phyloP scores from a whole-genome alignment of 2,888 invertebrate genomes.

The Drosophila suboccidentalis region DNA sequence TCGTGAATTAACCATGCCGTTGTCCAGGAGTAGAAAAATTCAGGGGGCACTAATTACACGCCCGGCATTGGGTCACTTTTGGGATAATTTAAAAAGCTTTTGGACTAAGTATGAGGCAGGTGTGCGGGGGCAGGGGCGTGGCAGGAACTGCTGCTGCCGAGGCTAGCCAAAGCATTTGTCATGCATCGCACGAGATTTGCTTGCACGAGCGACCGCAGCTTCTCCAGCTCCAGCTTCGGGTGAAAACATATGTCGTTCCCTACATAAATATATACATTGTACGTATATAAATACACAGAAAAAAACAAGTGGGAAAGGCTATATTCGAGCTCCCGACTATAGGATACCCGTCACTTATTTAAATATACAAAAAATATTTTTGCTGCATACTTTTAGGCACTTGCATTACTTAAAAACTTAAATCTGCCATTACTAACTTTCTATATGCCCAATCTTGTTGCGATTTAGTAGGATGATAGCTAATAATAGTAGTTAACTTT shows the following conservation, averaged over 20 bases:
- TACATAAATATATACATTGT: slow-evolving; percentile 24
- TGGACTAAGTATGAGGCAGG: background rate
- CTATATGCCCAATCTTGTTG: no score
- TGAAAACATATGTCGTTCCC: slow-evolving; percentile 71
- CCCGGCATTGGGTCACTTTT: slow-evolving; percentile 62
- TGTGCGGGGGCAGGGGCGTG: background rate
- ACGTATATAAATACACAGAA: slow-evolving; percentile 14
- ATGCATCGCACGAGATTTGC: slow-evolving; percentile 71
- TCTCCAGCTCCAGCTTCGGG: slow-evolving; percentile 36
- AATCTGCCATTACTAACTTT: no score
- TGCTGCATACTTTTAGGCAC: no score
- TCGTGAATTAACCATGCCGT: slow-evolving; percentile 54
- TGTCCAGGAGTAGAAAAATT: slow-evolving; percentile 8
- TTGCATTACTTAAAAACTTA: no score
- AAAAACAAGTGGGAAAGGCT: background rate
- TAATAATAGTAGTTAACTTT: no score
- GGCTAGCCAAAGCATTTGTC: slow-evolving; percentile 58
- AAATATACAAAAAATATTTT: no score
- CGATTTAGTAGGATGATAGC: no score
- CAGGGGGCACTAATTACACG: slow-evolving; percentile 63
- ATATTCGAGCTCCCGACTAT: no score
- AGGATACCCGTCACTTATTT: no score
- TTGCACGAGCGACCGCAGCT: slow-evolving; percentile 62
- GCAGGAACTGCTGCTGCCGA: background rate
- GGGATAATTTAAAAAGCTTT: slow-evolving; percentile 30